Evolutionary conservation across 92 coral and sea anemone species (phyloP), one percentile per base, ranked within the genome.

Genomic region (Paramuricea clavata): DNA sequence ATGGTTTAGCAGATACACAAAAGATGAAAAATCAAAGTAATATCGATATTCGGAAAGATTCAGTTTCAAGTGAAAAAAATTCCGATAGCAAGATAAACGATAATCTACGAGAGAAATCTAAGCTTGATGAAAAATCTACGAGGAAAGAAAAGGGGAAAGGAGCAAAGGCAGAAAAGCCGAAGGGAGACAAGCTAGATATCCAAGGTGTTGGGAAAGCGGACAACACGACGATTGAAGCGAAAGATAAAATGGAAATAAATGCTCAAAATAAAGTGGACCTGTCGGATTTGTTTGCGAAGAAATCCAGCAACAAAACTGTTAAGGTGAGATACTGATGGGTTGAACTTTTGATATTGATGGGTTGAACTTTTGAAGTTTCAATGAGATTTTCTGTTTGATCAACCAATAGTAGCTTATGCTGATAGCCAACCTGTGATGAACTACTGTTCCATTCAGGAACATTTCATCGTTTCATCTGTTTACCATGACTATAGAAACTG

Each of bases 261-360:
- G 81, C 84, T 71, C 47, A 44, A 70, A 92, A 83, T 36, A 87
- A 80, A 42, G 83, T 84, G 12, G 95, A 95, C 81, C 81, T 95
- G 81, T 94, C 98, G 52, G 97, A 91, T 67, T 76, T 95, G 69
- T 92, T 88, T n/a, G 87, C 92, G 1, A 86, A 93, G 42, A 73
- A 90, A n/a, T 77, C 75, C 28, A 92, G 84, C 69, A 87, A 82
- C 59, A 92, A 83, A 73, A 67, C 95, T 35, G 85, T 90, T 12
- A 89, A 87, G 50, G 62, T 54, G 44, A 39, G 44, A 39, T 64
- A 57, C 65, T n/a, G n/a, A n/a, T n/a, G n/a, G n/a, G n/a, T n/a
- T n/a, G n/a, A n/a, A n/a, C n/a, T n/a, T n/a, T n/a, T n/a, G n/a
- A n/a, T n/a, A n/a, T n/a, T n/a, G n/a, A n/a, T n/a, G n/a, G n/a